Percentiles rank a stretch among this genome's conserved stretches.
Conservation (phyloP, 2,113 vertebrate genomes). For the Phrynosoma blainvillii region DNA sequence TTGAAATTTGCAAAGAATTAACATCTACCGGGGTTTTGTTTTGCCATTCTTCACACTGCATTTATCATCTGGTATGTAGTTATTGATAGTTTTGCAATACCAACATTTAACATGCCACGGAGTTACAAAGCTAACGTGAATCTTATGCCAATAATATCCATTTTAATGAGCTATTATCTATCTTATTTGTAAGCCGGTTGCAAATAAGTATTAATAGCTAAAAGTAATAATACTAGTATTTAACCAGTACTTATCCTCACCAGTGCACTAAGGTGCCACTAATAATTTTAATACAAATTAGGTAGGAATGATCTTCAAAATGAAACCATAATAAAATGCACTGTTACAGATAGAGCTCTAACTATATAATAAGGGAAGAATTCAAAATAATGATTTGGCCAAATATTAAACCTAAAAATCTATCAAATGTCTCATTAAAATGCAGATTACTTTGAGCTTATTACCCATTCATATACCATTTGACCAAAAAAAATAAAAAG, state of each 20-base stretch:
- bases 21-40: neutral
- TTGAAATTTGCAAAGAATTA: neutral
- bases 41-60: no score
- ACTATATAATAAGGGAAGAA: neutral
- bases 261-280: neutral
- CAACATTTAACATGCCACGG: neutral
- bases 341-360: neutral
- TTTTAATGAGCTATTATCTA: neutral
- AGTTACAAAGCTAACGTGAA: accelerated
- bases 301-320: constrained; percentile 13
- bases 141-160: accelerated
- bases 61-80: neutral
- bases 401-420: constrained; percentile 44
- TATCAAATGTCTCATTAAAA: constrained; percentile 50
- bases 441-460: constrained; percentile 46
- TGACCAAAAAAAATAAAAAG: constrained; percentile 6
- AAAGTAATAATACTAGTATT: neutral
- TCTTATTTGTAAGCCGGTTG: neutral
- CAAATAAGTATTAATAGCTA: neutral
- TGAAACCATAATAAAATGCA: neutral
- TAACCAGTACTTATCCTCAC: constrained; percentile 9
- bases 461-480: constrained; percentile 41
- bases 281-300: constrained; percentile 22
- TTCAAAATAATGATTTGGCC: constrained; percentile 41
- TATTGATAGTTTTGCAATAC: neutral